phyloP scores from a whole-genome alignment of 2,888 invertebrate species.

The Mythimna ferrago region DNA sequence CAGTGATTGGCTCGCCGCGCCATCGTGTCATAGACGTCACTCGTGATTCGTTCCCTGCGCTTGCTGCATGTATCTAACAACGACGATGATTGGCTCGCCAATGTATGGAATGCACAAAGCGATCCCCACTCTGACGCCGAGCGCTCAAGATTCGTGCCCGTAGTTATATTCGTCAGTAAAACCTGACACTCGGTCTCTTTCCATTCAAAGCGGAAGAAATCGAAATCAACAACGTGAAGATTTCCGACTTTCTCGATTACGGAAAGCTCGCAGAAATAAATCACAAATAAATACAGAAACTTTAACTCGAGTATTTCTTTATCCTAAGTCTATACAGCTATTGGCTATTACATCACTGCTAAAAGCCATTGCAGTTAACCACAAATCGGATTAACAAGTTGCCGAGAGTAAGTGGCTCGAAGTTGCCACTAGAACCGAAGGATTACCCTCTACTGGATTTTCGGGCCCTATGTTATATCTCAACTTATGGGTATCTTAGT shows the following conservation, averaged over 20 bases:
- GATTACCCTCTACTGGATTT: constrained; percentile 1
- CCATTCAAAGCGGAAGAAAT: no score
- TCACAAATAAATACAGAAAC: neutral
- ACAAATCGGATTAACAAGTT: constrained; percentile 60
- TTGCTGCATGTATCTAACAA: no score
- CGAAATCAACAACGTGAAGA: neutral
- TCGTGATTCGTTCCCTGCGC: no score
- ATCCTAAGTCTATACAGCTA: constrained; percentile 4
- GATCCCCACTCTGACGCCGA: no score
- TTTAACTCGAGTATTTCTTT: neutral
- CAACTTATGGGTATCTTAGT: neutral
- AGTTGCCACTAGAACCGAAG: constrained; percentile 21
- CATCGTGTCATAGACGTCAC: no score
- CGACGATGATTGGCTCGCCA: no score
- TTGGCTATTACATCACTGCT: constrained; percentile 21
- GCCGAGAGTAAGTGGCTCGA: constrained; percentile 31
- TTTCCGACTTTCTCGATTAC: neutral
- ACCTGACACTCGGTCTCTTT: no score
- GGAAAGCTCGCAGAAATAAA: neutral
- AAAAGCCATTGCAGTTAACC: constrained; percentile 57
- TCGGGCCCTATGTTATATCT: constrained; percentile 4
- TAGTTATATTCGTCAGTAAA: no score
- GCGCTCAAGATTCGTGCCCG: no score
- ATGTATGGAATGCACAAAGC: no score
- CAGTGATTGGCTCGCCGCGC: no score